phyloP scores from a whole-genome alignment of 2,797 vertebrate genomes.

The Falco rusticolus region DNA sequence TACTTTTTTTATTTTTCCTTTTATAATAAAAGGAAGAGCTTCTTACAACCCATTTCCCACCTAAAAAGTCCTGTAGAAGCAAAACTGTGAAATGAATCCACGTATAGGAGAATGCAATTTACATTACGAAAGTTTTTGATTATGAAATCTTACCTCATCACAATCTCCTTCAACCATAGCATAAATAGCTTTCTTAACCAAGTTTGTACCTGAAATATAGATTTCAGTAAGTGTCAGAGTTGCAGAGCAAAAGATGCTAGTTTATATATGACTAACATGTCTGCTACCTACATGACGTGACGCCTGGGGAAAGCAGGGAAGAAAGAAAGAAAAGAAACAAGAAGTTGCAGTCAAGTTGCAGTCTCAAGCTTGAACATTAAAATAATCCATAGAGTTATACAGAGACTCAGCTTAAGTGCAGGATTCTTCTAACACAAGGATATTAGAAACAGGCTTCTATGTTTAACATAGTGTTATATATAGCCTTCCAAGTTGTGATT shows the following conservation, averaged over 20 bases:
- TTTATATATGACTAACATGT: background rate
- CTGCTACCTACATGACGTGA: background rate
- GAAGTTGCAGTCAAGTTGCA: conserved; percentile 15
- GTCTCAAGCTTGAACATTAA: background rate
- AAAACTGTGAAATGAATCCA: conserved; percentile 20
- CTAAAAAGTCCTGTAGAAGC: background rate
- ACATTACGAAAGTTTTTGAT: conserved; percentile 29
- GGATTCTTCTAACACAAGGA: conserved; percentile 29
- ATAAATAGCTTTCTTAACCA: conserved; percentile 99
- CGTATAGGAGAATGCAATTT: background rate
- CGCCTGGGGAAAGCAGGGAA: background rate
- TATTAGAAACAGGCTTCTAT: conserved; percentile 63
- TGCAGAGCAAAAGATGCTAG: conserved; percentile 4
- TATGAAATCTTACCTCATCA: conserved; percentile 90
- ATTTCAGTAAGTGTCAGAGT: conserved; percentile 60
- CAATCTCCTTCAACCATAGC: conserved; percentile 99
- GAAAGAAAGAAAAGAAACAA: background rate
- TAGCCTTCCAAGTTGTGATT: conserved; percentile 59
- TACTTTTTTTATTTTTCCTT: background rate
- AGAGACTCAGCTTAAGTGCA: conserved; percentile 47
- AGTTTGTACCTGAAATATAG: conserved; percentile 94
- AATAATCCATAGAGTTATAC: conserved; percentile 9
- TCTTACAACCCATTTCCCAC: background rate
- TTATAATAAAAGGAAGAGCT: background rate
- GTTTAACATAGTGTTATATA: conserved; percentile 55